Evolutionary conservation across 2,113 vertebrate species (phyloP).

Genomic region (Cinclus mexicanus): DNA sequence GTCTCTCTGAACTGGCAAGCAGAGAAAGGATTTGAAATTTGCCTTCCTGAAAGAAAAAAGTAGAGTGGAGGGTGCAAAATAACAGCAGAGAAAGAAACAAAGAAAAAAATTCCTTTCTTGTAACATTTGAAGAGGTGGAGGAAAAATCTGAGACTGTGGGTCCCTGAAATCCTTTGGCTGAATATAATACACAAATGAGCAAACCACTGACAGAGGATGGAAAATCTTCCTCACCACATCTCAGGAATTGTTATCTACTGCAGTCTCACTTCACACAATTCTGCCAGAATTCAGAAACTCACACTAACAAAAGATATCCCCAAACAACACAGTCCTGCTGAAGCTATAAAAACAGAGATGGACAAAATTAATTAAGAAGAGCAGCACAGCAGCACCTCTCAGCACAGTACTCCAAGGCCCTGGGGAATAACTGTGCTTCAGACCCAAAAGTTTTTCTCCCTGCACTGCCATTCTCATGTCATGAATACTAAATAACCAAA

Average conservation of each 20-base stretch:
- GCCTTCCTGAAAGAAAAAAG: background rate
- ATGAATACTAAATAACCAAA: background rate
- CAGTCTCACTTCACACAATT: background rate
- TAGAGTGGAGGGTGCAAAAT: background rate
- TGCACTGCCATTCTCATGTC: background rate
- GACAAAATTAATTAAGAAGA: background rate
- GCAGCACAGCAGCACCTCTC: background rate
- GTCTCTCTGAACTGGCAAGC: background rate
- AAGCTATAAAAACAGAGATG: background rate
- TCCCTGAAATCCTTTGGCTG: background rate
- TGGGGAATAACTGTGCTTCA: background rate
- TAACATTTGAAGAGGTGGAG: background rate
- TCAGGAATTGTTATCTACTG: background rate
- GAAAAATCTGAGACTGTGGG: background rate
- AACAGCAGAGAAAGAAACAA: background rate
- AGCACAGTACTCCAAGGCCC: background rate
- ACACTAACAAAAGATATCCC: background rate
- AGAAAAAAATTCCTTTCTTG: background rate
- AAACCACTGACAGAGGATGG: background rate
- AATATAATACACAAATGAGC: background rate
- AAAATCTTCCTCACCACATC: background rate
- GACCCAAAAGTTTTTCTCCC: background rate
- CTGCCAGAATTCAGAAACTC: background rate
- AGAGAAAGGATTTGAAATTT: background rate
- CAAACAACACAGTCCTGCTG: background rate